These are phyloP conservation scores for Hybos culiciformis DNA, from an alignment of 2,888 invertebrate genomes.

Conservation along the genomic window DNA sequence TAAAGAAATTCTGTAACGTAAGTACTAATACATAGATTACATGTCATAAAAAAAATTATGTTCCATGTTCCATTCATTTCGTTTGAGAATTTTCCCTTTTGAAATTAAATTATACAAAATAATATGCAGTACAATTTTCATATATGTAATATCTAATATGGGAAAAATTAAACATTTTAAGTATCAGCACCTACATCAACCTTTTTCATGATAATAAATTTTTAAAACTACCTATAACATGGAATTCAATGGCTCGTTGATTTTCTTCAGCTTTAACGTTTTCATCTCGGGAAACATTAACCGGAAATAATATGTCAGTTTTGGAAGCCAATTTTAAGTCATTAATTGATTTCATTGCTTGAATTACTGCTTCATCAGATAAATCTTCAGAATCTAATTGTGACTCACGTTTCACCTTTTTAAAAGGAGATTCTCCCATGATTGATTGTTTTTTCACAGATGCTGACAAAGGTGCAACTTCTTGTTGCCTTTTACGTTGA, in stretches of 20 bases:
- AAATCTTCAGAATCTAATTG: constrained; percentile 50
- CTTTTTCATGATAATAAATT: too few species aligned
- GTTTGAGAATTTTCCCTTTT: too few species aligned
- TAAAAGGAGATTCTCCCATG: constrained; percentile 26
- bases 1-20: too few species aligned
- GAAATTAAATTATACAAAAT: too few species aligned
- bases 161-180: too few species aligned
- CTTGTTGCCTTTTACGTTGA: constrained; percentile 32
- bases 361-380: constrained; percentile 61
- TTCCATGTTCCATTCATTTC: too few species aligned
- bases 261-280: constrained; percentile 82
- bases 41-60: too few species aligned
- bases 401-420: constrained; percentile 35
- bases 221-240: constrained; percentile 84
- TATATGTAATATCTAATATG: too few species aligned
- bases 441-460: constrained; percentile 15
- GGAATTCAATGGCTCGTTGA: constrained; percentile 79
- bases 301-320: constrained; percentile 50
- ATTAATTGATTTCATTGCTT: constrained; percentile 68
- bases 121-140: too few species aligned
- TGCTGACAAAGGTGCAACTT: constrained; percentile 21
- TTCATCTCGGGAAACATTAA: constrained; percentile 78
- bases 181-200: too few species aligned
- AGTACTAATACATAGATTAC: too few species aligned
- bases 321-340: constrained; percentile 63